Evolutionary conservation across 2,888 invertebrate species (phyloP).

Genomic region (Listrodromus nycthemerus): DNA sequence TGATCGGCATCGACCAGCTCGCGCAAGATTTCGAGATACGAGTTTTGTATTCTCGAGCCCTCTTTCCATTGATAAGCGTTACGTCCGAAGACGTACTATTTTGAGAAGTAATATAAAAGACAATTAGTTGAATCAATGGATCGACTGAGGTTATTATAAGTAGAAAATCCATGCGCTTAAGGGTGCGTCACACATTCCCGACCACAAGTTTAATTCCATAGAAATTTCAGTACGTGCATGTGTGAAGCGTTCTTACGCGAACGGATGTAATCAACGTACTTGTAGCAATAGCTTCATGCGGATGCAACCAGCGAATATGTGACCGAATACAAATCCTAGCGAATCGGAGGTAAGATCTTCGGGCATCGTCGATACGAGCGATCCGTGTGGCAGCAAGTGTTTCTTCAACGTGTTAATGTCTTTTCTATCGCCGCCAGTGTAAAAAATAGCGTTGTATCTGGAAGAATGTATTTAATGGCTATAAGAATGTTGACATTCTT

Average conservation of each 20-base stretch:
- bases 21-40: slow-evolving; percentile 82
- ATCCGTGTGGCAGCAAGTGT: slow-evolving; percentile 82
- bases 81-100: slow-evolving; percentile 83
- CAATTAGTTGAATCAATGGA: slow-evolving; percentile 25
- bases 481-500: neutral
- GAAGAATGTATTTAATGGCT: slow-evolving; percentile 25
- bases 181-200: too few relatives aligned
- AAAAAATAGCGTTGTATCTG: slow-evolving; percentile 85
- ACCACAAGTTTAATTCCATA: too few relatives aligned
- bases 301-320: slow-evolving; percentile 85
- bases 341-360: slow-evolving; percentile 85
- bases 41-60: slow-evolving; percentile 78
- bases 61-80: slow-evolving; percentile 80
- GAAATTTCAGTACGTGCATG: too few relatives aligned
- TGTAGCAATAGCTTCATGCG: slow-evolving; percentile 83
- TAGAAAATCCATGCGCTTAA: slow-evolving; percentile 42
- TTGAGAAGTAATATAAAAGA: slow-evolving; percentile 48
- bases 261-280: slow-evolving; percentile 77
- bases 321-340: slow-evolving; percentile 85
- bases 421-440: slow-evolving; percentile 84
- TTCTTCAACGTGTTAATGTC: slow-evolving; percentile 77
- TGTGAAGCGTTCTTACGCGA: too few relatives aligned
- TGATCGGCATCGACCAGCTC: slow-evolving; percentile 86
- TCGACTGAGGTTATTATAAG: neutral
- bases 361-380: slow-evolving; percentile 85